These are phyloP conservation scores for Oplegnathus fasciatus DNA, from an alignment of 2,113 vertebrate genomes.

Conservation along the genomic window DNA sequence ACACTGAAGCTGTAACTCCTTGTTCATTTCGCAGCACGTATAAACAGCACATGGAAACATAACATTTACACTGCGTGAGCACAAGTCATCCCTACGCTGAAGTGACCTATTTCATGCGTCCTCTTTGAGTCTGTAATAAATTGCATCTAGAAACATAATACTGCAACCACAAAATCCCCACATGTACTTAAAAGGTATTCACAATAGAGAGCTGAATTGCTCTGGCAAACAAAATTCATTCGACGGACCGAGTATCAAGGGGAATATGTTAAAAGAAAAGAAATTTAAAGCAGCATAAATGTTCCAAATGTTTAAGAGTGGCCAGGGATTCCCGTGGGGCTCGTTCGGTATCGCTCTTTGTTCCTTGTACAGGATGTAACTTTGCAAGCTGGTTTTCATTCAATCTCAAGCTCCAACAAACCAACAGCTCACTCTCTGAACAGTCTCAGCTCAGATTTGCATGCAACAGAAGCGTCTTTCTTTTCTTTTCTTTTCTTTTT, in stretches of 20 bases:
- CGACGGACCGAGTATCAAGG: conserved; percentile 75
- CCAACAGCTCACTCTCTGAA: neutral
- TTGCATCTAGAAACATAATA: conserved; percentile 71
- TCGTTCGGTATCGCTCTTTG: conserved; percentile 73
- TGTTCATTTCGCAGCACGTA: conserved; percentile 31
- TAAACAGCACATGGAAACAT: conserved; percentile 66
- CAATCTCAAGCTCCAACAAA: conserved; percentile 29
- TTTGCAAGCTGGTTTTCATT: conserved; percentile 79
- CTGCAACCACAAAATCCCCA: conserved; percentile 69
- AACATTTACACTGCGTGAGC: conserved; percentile 59
- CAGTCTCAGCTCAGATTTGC: neutral
- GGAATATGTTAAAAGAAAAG: conserved; percentile 63
- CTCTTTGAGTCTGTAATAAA: conserved; percentile 70
- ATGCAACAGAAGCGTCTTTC: conserved; percentile 30
- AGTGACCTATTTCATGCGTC: conserved; percentile 60
- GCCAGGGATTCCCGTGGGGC: conserved; percentile 71
- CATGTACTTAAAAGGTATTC: conserved; percentile 69
- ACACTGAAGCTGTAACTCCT: conserved; percentile 45
- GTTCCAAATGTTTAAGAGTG: conserved; percentile 82
- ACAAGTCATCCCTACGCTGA: conserved; percentile 43
- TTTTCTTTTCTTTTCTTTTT: neutral
- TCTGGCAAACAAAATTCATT: conserved; percentile 79
- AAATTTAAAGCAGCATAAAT: conserved; percentile 82
- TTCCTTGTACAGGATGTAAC: conserved; percentile 80
- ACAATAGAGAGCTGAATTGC: conserved; percentile 69